Base-by-base conservation (phyloP, 2,113 vertebrate species). In the Cettia cetti region DNA sequence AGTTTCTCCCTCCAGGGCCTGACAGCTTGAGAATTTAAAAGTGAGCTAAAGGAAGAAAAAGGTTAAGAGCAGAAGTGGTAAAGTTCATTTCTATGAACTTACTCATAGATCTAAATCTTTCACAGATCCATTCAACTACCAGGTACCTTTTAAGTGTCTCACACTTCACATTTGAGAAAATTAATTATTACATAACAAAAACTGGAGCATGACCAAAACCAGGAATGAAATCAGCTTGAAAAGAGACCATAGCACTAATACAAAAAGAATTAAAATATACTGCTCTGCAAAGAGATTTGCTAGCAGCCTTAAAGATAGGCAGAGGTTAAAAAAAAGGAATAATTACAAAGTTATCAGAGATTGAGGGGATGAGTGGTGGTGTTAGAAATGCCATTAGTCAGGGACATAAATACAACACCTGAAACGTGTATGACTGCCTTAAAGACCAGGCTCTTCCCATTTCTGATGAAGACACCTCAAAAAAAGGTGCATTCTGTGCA, bases 311-410 rank as follows among this genome's bases (percentile, higher is more conserved):
- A 6, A 2, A 27, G 33, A 49, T 1, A n/a, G 10, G 14, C 24
- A 82, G 17, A 63, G 9, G 10, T 20, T 10, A 20, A 66, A 5
- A 61, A 54, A n/a, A 60, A 28, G 7, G 4, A 10, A 53, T 47
- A 56, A 8, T 17, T 54, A n/a, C n/a, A 40, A 82, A 63, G 35
- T 40, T 72, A 79, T 11, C 17, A 40, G 11, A 69, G 4, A 30
- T 2, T 12, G 3, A 31, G 6, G 4, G 14, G 7, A 0, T 17
- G 31, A 44, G 26, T 18, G 11, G 5, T 19, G n/a, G 19, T 13
- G 15, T 14, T 22, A 28, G 42, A 87, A 90, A 57, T 27, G n/a
- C 11, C 37, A 53, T 15, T 54, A 82, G 33, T 12, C 61, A 71
- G 40, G 33, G 31, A 42, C 31, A 59, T 16, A 82, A 82, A 18